Percentiles rank a stretch among this genome's conserved stretches.
These are phyloP conservation scores for Octopus sinensis DNA, from an alignment of 1,140 invertebrate genomes.

Conservation along the genomic window DNA sequence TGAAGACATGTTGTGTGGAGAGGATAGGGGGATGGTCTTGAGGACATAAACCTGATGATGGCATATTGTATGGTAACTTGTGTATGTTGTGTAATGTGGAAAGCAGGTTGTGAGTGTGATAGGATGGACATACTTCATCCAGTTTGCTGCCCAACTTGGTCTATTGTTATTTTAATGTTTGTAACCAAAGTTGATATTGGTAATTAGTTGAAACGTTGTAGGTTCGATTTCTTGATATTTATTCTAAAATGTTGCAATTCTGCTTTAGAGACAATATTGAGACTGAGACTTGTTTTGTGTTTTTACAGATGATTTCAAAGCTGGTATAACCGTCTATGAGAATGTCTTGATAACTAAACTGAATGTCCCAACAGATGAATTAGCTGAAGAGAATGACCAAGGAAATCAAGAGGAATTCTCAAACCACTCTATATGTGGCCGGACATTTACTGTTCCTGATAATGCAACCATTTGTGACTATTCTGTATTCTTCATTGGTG, in stretches of 20 bases:
- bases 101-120: too few species aligned
- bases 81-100: too few species aligned
- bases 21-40: too few species aligned
- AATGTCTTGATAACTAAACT: slow-evolving; percentile 1
- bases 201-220: too few species aligned
- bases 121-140: too few species aligned
- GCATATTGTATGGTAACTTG: too few species aligned
- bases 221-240: too few species aligned
- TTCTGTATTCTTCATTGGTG: slow-evolving; percentile 63
- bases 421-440: slow-evolving; percentile 35
- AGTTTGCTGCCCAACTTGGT: too few species aligned
- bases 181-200: too few species aligned
- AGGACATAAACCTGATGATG: too few species aligned
- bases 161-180: too few species aligned
- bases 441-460: slow-evolving; percentile 34
- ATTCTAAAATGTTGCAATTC: not conserved
- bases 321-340: not conserved
- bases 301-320: not conserved
- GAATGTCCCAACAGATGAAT: not conserved
- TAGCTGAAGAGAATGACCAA: not conserved
- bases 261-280: not conserved
- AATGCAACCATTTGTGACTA: slow-evolving; percentile 52
- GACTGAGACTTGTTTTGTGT: not conserved
- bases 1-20: too few species aligned
- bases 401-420: not conserved